These are phyloP conservation scores for Zaprionus lineosus DNA, from an alignment of 2,888 invertebrate species.

Conservation along the genomic window DNA sequence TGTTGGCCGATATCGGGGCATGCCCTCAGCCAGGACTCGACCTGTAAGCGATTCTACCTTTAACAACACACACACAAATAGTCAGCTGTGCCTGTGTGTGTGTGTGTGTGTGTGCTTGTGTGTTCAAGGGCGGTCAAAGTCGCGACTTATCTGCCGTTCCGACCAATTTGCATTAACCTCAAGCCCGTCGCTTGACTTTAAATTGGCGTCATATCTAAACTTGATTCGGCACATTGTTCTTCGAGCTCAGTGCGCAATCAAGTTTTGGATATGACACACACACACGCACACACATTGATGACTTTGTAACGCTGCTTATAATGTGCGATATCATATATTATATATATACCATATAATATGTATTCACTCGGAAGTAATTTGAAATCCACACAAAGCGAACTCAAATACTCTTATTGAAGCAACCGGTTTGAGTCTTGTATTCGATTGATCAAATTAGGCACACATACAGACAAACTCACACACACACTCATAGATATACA, in stretches of 20 bases:
- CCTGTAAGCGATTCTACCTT: conserved; percentile 2
- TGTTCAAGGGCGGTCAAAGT: conserved; percentile 16
- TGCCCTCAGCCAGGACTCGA: background rate
- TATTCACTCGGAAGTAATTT: background rate
- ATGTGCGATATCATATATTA: no score
- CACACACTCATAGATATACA: no score
- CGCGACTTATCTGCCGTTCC: conserved; percentile 33
- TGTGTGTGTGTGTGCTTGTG: no score
- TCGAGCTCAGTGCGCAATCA: conserved; percentile 31
- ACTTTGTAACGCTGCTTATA: background rate
- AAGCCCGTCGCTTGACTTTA: conserved; percentile 35
- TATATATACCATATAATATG: background rate
- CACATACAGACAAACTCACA: no score
- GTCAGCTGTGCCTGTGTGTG: no score
- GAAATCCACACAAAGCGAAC: no score
- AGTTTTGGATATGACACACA: background rate
- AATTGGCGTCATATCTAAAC: conserved; percentile 35
- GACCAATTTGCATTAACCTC: conserved; percentile 61
- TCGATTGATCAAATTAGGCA: no score
- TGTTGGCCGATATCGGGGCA: no score
- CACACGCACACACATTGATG: no score
- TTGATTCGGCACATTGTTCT: conserved; percentile 28
- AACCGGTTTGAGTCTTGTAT: no score
- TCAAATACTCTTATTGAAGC: no score
- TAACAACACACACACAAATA: no score